These are phyloP conservation scores for Eubasilissa regina DNA, from an alignment of 1,140 invertebrate species.

Conservation along the genomic window DNA sequence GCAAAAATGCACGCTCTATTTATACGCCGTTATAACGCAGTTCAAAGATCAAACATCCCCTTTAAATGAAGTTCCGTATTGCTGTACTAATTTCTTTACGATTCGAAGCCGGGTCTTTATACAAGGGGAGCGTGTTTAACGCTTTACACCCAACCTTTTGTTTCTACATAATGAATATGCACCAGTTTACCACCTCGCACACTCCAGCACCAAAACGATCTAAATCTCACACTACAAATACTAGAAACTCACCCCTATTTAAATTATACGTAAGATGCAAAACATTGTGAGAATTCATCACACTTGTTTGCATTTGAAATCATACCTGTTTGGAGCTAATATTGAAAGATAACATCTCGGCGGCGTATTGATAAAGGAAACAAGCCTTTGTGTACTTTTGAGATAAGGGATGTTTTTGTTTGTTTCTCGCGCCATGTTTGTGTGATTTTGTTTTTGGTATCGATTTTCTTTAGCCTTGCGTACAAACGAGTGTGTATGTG, in stretches of 20 bases:
- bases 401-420: slow-evolving; percentile 56
- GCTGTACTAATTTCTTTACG: slow-evolving; percentile 5
- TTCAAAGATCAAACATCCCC: not conserved
- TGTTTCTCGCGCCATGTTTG: slow-evolving; percentile 41
- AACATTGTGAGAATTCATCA: not conserved
- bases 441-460: slow-evolving; percentile 55
- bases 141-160: slow-evolving; percentile 61
- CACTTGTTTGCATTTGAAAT: slow-evolving; percentile 22
- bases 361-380: slow-evolving; percentile 54
- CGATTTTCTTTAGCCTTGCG: slow-evolving; percentile 54
- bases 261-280: not conserved
- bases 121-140: slow-evolving; percentile 58
- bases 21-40: not conserved
- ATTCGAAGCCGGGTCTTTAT: slow-evolving; percentile 8
- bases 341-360: slow-evolving; percentile 59
- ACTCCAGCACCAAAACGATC: slow-evolving; percentile 36
- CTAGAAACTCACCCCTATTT: slow-evolving; percentile 35
- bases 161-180: slow-evolving; percentile 61
- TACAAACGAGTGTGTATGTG: slow-evolving; percentile 17
- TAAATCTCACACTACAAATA: slow-evolving; percentile 27
- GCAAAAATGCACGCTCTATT: not conserved
- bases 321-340: slow-evolving; percentile 51
- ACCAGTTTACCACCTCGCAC: slow-evolving; percentile 60
- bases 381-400: slow-evolving; percentile 56
- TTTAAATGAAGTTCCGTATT: not conserved